Conservation (phyloP, 2,113 vertebrate species). For the Madoqua kirkii region DNA sequence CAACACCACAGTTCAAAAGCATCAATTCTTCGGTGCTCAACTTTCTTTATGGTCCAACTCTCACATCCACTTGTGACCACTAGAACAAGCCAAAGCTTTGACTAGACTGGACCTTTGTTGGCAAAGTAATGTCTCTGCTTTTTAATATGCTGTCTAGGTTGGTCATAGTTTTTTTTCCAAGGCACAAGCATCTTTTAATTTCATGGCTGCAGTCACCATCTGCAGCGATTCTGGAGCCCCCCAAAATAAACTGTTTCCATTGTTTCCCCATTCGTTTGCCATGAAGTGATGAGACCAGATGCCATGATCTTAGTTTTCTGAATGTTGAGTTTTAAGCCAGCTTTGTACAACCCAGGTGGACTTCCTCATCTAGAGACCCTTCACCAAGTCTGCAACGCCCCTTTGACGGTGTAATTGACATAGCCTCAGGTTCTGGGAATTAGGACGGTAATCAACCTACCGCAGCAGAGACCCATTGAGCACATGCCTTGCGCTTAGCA, state of each 20-base stretch:
- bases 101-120: background rate
- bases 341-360: background rate
- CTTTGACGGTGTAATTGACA: background rate
- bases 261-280: background rate
- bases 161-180: background rate
- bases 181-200: fast-evolving
- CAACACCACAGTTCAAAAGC: background rate
- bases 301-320: background rate
- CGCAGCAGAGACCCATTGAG: background rate
- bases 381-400: background rate
- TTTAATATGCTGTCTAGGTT: background rate
- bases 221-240: background rate
- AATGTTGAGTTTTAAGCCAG: background rate
- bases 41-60: background rate
- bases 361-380: background rate
- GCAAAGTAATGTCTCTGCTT: background rate
- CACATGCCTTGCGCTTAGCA: background rate
- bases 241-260: fast-evolving
- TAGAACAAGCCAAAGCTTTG: background rate
- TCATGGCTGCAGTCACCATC: background rate
- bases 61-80: background rate
- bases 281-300: background rate
- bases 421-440: background rate
- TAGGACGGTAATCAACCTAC: fast-evolving
- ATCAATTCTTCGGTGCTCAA: background rate